Evolutionary conservation across 2,888 invertebrate species (phyloP).

Genomic region (Pyrrhia umbra): DNA sequence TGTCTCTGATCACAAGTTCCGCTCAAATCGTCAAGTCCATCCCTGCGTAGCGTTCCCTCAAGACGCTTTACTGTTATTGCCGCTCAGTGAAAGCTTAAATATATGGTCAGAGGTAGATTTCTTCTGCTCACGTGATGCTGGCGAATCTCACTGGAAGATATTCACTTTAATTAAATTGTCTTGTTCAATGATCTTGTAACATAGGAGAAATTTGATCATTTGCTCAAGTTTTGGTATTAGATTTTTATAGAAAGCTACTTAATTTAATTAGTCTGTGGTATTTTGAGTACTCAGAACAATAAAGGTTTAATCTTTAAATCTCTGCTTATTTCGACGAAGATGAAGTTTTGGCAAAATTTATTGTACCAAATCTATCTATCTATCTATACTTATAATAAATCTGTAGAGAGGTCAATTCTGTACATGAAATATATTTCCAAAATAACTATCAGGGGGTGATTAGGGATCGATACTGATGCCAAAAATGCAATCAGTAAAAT

Average conservation of each 20-base stretch:
- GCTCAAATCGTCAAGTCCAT: slow-evolving; percentile 58
- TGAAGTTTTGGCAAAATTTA: too few relatives aligned
- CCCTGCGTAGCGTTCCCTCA: slow-evolving; percentile 70
- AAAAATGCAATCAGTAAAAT: too few relatives aligned
- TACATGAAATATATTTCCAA: too few relatives aligned
- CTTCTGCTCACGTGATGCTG: slow-evolving; percentile 66
- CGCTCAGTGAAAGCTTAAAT: slow-evolving; percentile 76
- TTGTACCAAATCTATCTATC: too few relatives aligned
- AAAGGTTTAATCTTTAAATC: too few relatives aligned
- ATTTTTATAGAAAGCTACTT: not conserved
- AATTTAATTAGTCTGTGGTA: not conserved
- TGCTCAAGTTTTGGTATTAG: slow-evolving; percentile 7
- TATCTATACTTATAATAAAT: too few relatives aligned
- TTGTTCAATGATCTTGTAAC: slow-evolving; percentile 41
- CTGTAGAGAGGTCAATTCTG: too few relatives aligned
- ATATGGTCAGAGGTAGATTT: slow-evolving; percentile 76
- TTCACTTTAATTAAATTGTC: slow-evolving; percentile 70
- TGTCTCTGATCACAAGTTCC: too few relatives aligned
- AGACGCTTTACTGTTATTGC: slow-evolving; percentile 84
- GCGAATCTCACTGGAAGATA: slow-evolving; percentile 60
- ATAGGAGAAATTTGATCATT: not conserved
- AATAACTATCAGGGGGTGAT: too few relatives aligned
- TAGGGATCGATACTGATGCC: too few relatives aligned
- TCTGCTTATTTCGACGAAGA: too few relatives aligned
- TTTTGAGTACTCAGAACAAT: too few relatives aligned